A percentile compares a stretch with the other conserved stretches of the same genome.
These are phyloP conservation scores for Andricus curvator DNA, from an alignment of 2,888 invertebrate species.

Conservation along the genomic window DNA sequence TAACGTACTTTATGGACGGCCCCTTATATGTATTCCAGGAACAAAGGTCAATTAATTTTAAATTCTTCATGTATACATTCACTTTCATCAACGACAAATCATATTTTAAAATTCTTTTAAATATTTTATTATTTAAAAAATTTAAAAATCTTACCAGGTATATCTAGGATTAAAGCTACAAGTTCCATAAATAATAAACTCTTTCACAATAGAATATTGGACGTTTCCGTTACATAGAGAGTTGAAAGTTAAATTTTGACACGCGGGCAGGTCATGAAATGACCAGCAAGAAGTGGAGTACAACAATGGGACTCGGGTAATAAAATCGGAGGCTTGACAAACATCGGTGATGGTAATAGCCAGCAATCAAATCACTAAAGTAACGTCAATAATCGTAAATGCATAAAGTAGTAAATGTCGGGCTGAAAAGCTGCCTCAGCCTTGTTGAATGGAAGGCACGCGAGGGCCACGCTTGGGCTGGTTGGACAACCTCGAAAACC, in stretches of 20 bases:
- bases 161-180: too few relatives aligned
- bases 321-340: constrained; percentile 32
- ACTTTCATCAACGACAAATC: too few relatives aligned
- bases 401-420: constrained; percentile 34
- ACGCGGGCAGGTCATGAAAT: neutral
- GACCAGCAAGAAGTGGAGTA: constrained; percentile 15
- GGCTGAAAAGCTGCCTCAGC: constrained; percentile 11
- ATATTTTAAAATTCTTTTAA: too few relatives aligned
- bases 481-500: constrained; percentile 39
- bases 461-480: constrained; percentile 39
- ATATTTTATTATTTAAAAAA: too few relatives aligned
- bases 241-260: neutral
- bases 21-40: too few relatives aligned
- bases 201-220: constrained; percentile 3
- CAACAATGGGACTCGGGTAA: constrained; percentile 25
- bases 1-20: too few relatives aligned
- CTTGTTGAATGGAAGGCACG: constrained; percentile 32
- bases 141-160: too few relatives aligned
- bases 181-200: neutral
- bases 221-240: neutral
- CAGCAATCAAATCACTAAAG: constrained; percentile 32
- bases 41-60: neutral
- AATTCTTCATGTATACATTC: neutral
- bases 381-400: constrained; percentile 40
- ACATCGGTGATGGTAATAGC: constrained; percentile 17